Evolutionary conservation across 1,140 invertebrate genomes (phyloP), one percentile per base, ranked within the genome.

Genomic region (Bombus picipes): DNA sequence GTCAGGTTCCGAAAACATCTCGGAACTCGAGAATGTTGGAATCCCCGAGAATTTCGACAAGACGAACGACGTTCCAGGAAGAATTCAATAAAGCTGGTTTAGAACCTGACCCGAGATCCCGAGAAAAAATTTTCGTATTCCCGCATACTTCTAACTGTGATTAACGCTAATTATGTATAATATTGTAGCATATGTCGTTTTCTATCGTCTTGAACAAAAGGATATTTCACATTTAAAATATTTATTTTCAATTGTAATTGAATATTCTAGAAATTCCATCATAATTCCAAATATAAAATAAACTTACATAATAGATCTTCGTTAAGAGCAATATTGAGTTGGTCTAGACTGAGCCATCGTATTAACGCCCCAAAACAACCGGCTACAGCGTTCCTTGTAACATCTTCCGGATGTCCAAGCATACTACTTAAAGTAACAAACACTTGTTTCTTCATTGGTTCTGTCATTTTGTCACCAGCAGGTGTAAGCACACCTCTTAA

Each of bases 311-410:
- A 95, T 57, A 99, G 95, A 94, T 98, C 96, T 92, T 98, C 97
- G 81, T 96, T 96, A 59, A 98, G 95, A 22, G 98, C 96, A n/a
- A 96, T 95, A 87, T 97, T 96, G 41, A 98, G 96, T 93, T 98
- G 97, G 28, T 97, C 97, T 9, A 96, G 94, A 9, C 97, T 96
- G 57, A 99, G 95, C 95, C 97, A 98, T 92, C 96, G 96, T 89
- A 98, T 95, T n/a, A 99, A 95, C 3, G 98, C 97, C 37, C 98
- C 98, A 37, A 99, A 96, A 94, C 98, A 99, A 47, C 98, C 98
- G 37, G 98, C 98, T 9, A 97, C 98, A 53, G 97, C 96, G 87
- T 96, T 96, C 88, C 98, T 96, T 1, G 97, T 98, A 3, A 97
- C 95, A 92, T 99, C 98, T 92, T 99, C 98, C 8, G 96, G 93